phyloP scores from a whole-genome alignment of 2,888 invertebrate species.

The Hypomecis punctinalis region DNA sequence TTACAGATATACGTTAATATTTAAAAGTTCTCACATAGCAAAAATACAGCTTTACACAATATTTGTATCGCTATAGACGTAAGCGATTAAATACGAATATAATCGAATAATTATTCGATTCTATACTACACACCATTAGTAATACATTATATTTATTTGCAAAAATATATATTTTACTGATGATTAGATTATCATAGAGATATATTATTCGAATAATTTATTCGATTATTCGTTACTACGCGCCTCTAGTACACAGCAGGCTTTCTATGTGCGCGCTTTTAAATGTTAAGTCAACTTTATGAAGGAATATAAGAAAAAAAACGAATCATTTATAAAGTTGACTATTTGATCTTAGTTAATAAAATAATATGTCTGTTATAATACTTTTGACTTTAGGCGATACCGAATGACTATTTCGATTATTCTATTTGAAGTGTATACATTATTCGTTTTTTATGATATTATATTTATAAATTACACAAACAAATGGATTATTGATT shows the following conservation, averaged over 20 bases:
- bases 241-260: conserved; percentile 7
- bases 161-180: no score
- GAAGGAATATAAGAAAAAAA: background rate
- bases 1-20: background rate
- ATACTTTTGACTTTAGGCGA: background rate
- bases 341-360: background rate
- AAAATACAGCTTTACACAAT: conserved; percentile 5
- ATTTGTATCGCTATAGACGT: background rate
- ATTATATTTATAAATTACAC: no score
- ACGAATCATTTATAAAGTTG: conserved; percentile 4
- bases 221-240: conserved; percentile 4
- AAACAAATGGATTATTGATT: no score
- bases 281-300: conserved; percentile 35
- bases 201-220: background rate
- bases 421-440: background rate
- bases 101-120: background rate
- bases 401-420: conserved; percentile 1
- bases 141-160: background rate
- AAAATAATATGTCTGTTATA: background rate
- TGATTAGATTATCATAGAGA: background rate
- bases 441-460: no score
- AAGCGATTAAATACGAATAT: background rate
- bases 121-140: background rate
- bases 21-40: conserved; percentile 27
- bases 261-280: conserved; percentile 44